phyloP scores from a whole-genome alignment of 2,113 vertebrate genomes.

The Phyllostomus discolor region DNA sequence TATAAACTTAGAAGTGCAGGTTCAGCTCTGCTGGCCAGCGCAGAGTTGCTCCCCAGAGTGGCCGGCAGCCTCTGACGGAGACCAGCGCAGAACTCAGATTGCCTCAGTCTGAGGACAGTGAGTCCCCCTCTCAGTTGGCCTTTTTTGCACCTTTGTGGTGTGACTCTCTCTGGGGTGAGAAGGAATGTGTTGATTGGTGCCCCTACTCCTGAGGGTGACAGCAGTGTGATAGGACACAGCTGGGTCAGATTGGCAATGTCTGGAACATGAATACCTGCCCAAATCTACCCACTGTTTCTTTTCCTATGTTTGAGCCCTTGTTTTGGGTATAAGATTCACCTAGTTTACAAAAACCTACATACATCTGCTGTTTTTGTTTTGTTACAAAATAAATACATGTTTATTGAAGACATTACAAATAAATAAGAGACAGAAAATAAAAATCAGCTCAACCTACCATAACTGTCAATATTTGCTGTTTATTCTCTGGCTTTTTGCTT shows the following conservation, averaged over 20 bases:
- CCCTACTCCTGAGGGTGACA: neutral
- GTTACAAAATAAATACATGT: neutral
- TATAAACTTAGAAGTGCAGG: neutral
- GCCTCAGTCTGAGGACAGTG: neutral
- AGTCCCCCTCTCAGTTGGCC: neutral
- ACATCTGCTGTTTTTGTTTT: neutral
- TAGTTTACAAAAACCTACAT: neutral
- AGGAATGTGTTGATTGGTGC: neutral
- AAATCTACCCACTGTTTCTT: neutral
- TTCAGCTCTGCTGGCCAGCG: neutral
- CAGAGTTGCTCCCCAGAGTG: neutral
- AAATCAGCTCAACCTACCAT: neutral
- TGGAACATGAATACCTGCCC: neutral
- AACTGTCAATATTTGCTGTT: neutral
- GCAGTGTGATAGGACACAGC: neutral
- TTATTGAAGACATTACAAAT: neutral
- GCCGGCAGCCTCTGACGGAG: neutral
- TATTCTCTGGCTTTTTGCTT: neutral
- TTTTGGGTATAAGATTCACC: neutral
- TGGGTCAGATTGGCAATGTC: neutral
- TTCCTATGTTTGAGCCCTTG: neutral
- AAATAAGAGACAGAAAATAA: constrained; percentile 11
- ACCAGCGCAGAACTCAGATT: neutral
- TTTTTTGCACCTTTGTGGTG: neutral
- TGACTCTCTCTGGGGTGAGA: neutral